A percentile compares a stretch with the other conserved stretches of the same genome.
Evolutionary conservation across 1,140 invertebrate species (phyloP).

Genomic region (Drosophila biarmipes): DNA sequence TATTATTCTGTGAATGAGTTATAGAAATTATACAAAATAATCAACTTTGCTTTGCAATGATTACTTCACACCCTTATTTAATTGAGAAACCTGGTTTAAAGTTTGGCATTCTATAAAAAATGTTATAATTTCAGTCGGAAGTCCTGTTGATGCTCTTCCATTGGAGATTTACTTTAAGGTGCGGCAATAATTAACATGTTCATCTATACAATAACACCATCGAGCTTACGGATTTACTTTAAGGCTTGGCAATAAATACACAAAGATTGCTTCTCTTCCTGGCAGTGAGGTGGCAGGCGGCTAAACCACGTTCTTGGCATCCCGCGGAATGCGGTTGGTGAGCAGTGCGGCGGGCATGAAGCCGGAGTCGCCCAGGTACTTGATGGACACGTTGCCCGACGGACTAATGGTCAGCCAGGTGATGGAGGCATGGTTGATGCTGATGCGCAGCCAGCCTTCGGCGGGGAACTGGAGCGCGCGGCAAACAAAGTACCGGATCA

Average conservation of each 20-base stretch:
- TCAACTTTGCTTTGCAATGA: background rate
- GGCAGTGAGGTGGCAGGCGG: background rate
- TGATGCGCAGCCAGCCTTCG: conserved; percentile 97
- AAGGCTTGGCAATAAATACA: conserved; percentile 34
- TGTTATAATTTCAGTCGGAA: conserved; percentile 15
- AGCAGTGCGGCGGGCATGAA: conserved; percentile 88
- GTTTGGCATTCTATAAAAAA: conserved; percentile 19
- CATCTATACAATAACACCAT: background rate
- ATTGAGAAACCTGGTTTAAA: background rate
- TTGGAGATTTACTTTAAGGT: background rate
- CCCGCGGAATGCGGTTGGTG: conserved; percentile 75
- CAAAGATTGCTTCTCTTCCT: conserved; percentile 19
- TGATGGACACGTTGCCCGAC: conserved; percentile 93
- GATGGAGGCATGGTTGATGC: conserved; percentile 96
- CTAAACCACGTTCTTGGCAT: conserved; percentile 76
- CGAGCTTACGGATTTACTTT: conserved; percentile 11
- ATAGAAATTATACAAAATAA: too few species aligned
- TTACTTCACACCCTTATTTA: background rate
- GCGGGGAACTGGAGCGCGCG: conserved; percentile 98
- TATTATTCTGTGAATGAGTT: too few species aligned
- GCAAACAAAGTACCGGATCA: conserved; percentile 99
- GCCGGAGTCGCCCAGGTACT: conserved; percentile 93
- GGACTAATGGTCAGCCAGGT: conserved; percentile 95
- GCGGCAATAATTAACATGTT: background rate
- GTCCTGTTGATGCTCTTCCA: background rate